phyloP scores from a whole-genome alignment of 1,140 invertebrate species.

The Leptopilina boulardi region DNA sequence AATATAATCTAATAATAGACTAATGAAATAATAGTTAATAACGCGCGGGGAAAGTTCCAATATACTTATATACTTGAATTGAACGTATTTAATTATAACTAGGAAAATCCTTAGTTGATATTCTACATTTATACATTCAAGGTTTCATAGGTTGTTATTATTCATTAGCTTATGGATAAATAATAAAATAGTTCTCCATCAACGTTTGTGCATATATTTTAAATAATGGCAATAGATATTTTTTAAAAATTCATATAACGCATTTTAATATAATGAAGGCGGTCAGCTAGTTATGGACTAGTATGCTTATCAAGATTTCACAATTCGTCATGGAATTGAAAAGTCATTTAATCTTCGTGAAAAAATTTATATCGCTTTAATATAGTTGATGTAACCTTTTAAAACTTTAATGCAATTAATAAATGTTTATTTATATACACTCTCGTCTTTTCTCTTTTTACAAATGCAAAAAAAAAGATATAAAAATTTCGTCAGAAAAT shows the following conservation, averaged over 20 bases:
- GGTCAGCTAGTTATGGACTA: slow-evolving; percentile 2
- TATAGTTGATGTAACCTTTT: slow-evolving; percentile 1
- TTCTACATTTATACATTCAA: background rate
- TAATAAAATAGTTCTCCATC: background rate
- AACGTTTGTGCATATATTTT: background rate
- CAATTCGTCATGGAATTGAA: background rate
- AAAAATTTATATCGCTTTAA: background rate
- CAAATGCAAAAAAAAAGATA: background rate
- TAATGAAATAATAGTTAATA: too few relatives aligned
- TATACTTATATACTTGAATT: background rate
- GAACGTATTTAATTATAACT: slow-evolving; percentile 3
- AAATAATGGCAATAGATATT: slow-evolving; percentile 18
- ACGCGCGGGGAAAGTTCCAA: too few relatives aligned
- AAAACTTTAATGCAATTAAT: background rate
- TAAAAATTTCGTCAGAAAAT: background rate
- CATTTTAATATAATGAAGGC: slow-evolving; percentile 8
- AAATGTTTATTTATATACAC: background rate
- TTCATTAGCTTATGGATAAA: background rate
- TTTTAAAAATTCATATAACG: slow-evolving; percentile 3
- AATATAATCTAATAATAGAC: too few relatives aligned
- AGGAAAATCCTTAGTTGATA: slow-evolving; percentile 10
- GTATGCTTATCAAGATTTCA: slow-evolving; percentile 16
- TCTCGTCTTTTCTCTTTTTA: background rate
- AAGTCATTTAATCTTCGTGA: background rate
- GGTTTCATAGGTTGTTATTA: background rate